phyloP scores from a whole-genome alignment of 2,797 vertebrate genomes.

The Mormyrus proboscirostris region DNA sequence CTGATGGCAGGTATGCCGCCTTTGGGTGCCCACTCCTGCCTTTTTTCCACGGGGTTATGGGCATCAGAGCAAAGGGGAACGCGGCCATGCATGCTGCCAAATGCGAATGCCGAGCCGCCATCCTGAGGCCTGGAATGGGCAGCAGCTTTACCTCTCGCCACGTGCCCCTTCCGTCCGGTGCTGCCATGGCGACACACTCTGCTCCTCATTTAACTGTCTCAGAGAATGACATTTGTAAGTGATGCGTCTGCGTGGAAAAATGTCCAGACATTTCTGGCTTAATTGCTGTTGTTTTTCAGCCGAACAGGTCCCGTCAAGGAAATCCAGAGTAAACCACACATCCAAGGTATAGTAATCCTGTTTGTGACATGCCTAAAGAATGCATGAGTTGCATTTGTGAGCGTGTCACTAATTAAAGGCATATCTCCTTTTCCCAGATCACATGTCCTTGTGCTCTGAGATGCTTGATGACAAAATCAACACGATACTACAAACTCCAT shows the following conservation, averaged over 20 bases:
- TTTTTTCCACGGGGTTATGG: background rate
- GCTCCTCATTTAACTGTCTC: background rate
- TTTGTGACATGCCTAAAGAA: background rate
- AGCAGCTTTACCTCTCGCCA: background rate
- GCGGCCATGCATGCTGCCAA: background rate
- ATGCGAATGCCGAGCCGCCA: background rate
- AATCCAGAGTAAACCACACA: background rate
- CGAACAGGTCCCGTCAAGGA: slow-evolving; percentile 32
- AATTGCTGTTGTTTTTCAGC: slow-evolving; percentile 35
- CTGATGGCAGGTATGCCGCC: background rate
- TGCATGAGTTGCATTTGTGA: background rate
- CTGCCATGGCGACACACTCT: background rate
- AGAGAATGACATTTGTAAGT: background rate
- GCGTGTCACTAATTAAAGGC: background rate
- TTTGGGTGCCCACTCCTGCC: background rate
- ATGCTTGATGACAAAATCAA: slow-evolving; percentile 34
- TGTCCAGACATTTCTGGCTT: slow-evolving; percentile 10
- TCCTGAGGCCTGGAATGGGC: background rate
- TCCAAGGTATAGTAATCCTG: slow-evolving; percentile 27
- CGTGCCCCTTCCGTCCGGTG: background rate
- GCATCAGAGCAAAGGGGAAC: background rate
- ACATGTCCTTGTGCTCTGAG: slow-evolving; percentile 41
- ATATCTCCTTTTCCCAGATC: slow-evolving; percentile 35
- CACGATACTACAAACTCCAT: slow-evolving; percentile 25
- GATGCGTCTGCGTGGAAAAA: background rate